These are phyloP conservation scores for Phymorhynchus buccinoides DNA, from an alignment of 1,140 invertebrate genomes.

Conservation along the genomic window DNA sequence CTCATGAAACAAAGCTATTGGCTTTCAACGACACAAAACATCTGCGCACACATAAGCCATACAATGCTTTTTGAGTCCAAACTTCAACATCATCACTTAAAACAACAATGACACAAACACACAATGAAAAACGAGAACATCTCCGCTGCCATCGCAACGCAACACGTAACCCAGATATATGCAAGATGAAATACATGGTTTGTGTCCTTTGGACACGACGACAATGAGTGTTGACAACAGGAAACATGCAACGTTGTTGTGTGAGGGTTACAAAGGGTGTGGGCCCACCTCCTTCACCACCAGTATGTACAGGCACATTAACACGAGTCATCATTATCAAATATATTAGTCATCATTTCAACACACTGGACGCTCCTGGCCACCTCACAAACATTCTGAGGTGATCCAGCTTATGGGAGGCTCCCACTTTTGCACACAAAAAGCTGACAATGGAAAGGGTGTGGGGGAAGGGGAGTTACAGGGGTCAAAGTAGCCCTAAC, in stretches of 20 bases:
- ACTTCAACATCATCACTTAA: neutral
- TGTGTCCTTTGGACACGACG: neutral
- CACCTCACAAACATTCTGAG: neutral
- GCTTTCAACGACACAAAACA: neutral
- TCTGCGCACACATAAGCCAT: neutral
- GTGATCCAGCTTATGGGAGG: neutral
- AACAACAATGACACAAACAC: neutral
- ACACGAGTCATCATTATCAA: neutral
- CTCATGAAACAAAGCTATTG: neutral
- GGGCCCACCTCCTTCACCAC: neutral
- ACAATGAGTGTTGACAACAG: neutral
- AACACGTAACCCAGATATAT: neutral
- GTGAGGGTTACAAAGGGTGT: neutral
- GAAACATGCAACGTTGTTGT: neutral
- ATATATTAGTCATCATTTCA: neutral
- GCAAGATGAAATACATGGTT: neutral
- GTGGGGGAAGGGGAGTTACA: neutral
- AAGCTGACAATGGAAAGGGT: neutral
- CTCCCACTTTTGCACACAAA: neutral
- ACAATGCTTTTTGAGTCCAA: neutral
- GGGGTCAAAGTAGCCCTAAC: no score
- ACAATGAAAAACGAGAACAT: neutral
- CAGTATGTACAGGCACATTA: slow-evolving; percentile 4
- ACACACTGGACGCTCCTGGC: neutral
- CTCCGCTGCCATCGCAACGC: neutral